Evolutionary conservation across 2,888 invertebrate genomes (phyloP).

Genomic region (Caenorhabditis zanzibari): DNA sequence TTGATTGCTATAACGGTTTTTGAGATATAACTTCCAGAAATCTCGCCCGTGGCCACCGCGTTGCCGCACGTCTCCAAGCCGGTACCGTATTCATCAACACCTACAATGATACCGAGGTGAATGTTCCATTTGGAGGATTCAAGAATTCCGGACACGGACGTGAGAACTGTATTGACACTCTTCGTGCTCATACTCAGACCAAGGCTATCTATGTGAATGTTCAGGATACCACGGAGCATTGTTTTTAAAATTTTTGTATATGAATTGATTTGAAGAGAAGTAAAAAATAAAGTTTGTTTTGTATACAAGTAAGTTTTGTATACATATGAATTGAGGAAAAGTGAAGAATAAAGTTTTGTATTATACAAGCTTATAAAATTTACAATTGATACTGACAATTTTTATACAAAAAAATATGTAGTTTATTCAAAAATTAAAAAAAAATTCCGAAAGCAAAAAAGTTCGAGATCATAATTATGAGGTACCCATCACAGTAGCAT

Average conservation of each 20-base stretch:
- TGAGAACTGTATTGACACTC: conserved; percentile 85
- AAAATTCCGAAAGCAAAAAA: too few relatives aligned
- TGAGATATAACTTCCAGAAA: conserved; percentile 83
- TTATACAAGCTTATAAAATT: too few relatives aligned
- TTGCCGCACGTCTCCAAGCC: conserved; percentile 85
- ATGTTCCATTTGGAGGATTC: conserved; percentile 86
- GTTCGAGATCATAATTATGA: too few relatives aligned
- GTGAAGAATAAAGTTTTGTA: too few relatives aligned
- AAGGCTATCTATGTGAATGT: conserved; percentile 84
- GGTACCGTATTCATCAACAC: conserved; percentile 86
- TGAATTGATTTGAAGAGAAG: too few relatives aligned
- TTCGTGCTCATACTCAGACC: conserved; percentile 86
- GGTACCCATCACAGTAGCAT: background rate
- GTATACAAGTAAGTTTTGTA: too few relatives aligned
- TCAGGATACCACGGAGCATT: conserved; percentile 69
- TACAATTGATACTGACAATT: too few relatives aligned
- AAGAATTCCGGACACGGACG: conserved; percentile 86
- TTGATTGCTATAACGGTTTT: background rate
- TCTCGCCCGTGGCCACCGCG: conserved; percentile 85
- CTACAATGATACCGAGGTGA: conserved; percentile 84
- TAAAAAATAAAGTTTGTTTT: too few relatives aligned
- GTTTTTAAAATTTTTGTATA: conserved; percentile 50
- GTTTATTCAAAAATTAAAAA: too few relatives aligned
- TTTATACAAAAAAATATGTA: too few relatives aligned
- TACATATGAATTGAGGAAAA: too few relatives aligned